Percentiles rank a stretch among this genome's conserved stretches.
Evolutionary conservation across 2,888 invertebrate genomes (phyloP).

Genomic region (Adelphocoris suturalis): DNA sequence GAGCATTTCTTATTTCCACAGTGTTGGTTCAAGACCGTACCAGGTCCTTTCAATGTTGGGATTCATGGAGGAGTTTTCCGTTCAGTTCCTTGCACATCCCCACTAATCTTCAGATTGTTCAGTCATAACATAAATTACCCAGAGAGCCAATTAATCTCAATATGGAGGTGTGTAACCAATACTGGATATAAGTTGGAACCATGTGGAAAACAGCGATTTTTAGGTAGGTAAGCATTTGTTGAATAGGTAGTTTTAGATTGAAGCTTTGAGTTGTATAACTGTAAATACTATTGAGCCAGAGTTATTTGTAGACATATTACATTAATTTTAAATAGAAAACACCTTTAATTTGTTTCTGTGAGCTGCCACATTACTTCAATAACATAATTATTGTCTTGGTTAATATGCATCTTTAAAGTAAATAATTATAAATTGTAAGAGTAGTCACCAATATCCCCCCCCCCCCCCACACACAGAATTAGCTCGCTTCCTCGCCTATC

Average conservation of each 20-base stretch:
- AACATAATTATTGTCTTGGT: too few species aligned
- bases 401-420: too few species aligned
- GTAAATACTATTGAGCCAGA: too few species aligned
- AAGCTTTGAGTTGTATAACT: too few species aligned
- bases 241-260: background rate
- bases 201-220: background rate
- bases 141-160: background rate
- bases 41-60: background rate
- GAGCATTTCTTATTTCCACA: background rate
- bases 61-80: background rate
- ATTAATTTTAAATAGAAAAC: too few species aligned
- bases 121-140: background rate
- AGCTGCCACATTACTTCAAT: too few species aligned
- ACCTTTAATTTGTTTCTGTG: too few species aligned
- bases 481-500: too few species aligned
- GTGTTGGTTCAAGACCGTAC: conserved; percentile 29
- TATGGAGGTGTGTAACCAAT: background rate
- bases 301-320: too few species aligned
- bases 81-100: background rate
- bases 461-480: too few species aligned
- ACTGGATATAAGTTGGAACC: background rate
- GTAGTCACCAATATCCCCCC: too few species aligned
- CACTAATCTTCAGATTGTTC: background rate
- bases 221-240: background rate
- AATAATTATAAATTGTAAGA: too few species aligned